Evolutionary conservation across 2,888 invertebrate species (phyloP).

Genomic region (Scaptodrosophila latifasciaeformis): DNA sequence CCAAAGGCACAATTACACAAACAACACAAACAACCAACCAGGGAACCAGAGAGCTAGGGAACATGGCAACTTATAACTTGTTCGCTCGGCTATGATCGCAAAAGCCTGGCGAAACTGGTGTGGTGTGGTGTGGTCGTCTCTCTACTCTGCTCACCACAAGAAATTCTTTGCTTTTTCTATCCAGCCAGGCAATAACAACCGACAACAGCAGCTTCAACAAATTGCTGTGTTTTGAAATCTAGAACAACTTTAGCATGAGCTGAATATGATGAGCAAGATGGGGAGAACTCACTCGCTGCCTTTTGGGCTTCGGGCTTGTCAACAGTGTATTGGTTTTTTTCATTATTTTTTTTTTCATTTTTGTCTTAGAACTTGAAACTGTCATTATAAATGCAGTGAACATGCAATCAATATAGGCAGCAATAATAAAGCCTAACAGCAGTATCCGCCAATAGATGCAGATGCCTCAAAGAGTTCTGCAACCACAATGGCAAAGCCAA

Average conservation of each 20-base stretch:
- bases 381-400: slow-evolving; percentile 66
- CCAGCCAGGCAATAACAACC: slow-evolving; percentile 43
- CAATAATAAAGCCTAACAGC: slow-evolving; percentile 24
- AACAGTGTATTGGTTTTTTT: no score
- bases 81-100: slow-evolving; percentile 38
- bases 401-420: slow-evolving; percentile 61
- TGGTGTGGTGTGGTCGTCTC: no score
- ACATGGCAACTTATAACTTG: slow-evolving; percentile 45
- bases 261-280: slow-evolving; percentile 19
- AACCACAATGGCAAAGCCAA: slow-evolving; percentile 61
- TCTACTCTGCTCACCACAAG: no score
- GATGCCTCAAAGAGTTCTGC: slow-evolving; percentile 47
- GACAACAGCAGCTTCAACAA: slow-evolving; percentile 34
- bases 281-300: no score
- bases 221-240: slow-evolving; percentile 52
- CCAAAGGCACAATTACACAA: slow-evolving; percentile 17
- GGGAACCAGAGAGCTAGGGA: no score
- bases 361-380: slow-evolving; percentile 68
- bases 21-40: slow-evolving; percentile 5
- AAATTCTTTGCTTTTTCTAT: slow-evolving; percentile 43
- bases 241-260: slow-evolving; percentile 64
- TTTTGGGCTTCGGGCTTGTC: no score
- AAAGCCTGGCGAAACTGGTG: no score
- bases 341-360: no score
- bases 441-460: slow-evolving; percentile 12